Evolutionary conservation across 2,888 invertebrate species (phyloP).

Genomic region (Volucella zonaria): DNA sequence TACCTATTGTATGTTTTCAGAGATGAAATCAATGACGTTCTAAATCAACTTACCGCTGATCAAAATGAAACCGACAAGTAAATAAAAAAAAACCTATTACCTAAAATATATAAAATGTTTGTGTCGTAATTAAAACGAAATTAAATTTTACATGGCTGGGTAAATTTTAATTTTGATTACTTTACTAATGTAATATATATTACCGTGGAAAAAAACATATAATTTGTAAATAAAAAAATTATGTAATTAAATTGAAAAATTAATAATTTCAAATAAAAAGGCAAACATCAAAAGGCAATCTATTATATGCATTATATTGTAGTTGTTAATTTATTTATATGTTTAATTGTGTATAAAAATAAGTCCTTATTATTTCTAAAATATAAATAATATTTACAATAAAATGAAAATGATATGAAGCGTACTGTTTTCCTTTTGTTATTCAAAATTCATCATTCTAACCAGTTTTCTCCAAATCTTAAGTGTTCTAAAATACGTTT

Average conservation of each 20-base stretch:
- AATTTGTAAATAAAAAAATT: constrained; percentile 62
- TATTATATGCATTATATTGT: constrained; percentile 7
- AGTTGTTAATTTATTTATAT: constrained; percentile 42
- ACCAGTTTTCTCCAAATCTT: too few relatives aligned
- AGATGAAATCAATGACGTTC: constrained; percentile 77
- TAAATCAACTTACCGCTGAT: constrained; percentile 75
- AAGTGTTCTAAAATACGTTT: too few relatives aligned
- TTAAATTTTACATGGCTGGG: constrained; percentile 73
- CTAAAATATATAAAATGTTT: constrained; percentile 18
- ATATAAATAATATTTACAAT: constrained; percentile 44
- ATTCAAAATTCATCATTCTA: too few relatives aligned
- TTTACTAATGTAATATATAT: constrained; percentile 44
- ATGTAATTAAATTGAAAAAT: constrained; percentile 16
- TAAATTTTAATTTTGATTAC: constrained; percentile 66
- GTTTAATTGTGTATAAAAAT: constrained; percentile 34
- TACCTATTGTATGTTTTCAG: constrained; percentile 73
- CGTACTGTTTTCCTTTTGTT: too few relatives aligned
- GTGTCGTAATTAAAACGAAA: constrained; percentile 50
- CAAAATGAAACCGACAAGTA: constrained; percentile 75
- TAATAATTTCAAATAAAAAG: constrained; percentile 20
- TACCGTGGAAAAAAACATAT: constrained; percentile 13
- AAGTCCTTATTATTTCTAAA: constrained; percentile 40
- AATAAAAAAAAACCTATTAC: constrained; percentile 25
- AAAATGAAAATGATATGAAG: not conserved
- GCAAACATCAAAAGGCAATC: constrained; percentile 25